Base-by-base conservation (phyloP, 2,797 vertebrate species). In the Cyprinodon diabolis region DNA sequence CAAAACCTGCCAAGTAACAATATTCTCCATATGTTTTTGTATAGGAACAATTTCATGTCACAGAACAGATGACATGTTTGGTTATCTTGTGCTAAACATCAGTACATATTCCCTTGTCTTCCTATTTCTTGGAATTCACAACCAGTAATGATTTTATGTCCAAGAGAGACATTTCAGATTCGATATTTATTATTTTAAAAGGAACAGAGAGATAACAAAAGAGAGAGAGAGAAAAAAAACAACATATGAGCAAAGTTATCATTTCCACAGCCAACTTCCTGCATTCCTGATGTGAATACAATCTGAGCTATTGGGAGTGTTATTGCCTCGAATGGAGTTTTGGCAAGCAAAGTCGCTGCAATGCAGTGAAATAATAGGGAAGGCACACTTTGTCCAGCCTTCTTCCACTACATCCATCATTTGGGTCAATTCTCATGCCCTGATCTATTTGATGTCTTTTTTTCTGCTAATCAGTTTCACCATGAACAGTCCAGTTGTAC, bases 271-370 rank as follows among this genome's bases (percentile, higher is more conserved):
- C 79, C 84, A 86, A 85, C 89, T 90, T 90, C 86, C 88, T 88
- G 86, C 78, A 81, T 77, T 74, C 72, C 79, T 80, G 68, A 68
- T 78, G 70, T 12, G 60, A n/a, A 80, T 79, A 88, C 81, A 85
- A 88, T 85, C 80, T 37, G 65, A 86, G 77, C 70, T 81, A 86
- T 87, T 78, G 81, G 79, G 79, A 84, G 72, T 68, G 71, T 85
- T 92, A 83, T 84, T 86, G 89, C 91, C 88, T 91, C 85, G 83
- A 63, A 66, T 76, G 73, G 85, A 86, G 80, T 87, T 84, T 84
- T 92, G 93, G 90, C 92, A 93, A 71, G 80, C 85, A 83, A 78
- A 72, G 57, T 73, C 81, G 85, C 93, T 92, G 90, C 92, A 93
- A 82, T 94, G 92, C 91, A 91, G 92, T 91, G 62, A 76, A 88